These are phyloP conservation scores for Dendrolimus punctatus DNA, from an alignment of 1,140 invertebrate genomes.

Conservation along the genomic window DNA sequence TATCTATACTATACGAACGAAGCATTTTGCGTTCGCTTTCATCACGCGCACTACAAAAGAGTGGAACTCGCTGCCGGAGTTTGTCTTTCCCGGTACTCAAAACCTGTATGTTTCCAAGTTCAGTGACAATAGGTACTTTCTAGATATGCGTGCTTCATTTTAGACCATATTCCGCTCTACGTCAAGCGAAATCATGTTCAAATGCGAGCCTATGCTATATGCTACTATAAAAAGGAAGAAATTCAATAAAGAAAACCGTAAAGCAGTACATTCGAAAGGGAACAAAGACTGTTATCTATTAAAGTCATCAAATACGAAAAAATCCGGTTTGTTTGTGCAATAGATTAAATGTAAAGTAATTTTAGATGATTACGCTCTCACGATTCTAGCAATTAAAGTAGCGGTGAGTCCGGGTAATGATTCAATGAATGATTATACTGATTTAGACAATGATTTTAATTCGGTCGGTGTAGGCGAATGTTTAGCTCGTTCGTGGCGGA, in stretches of 20 bases:
- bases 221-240: not conserved
- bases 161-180: no score
- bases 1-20: no score
- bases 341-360: conserved; percentile 25
- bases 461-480: not conserved
- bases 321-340: conserved; percentile 26
- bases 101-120: no score
- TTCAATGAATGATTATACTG: conserved; percentile 25
- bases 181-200: not conserved
- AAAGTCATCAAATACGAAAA: conserved; percentile 23
- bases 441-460: not conserved
- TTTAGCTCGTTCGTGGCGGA: no score
- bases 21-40: no score
- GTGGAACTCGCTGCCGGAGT: no score
- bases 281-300: conserved; percentile 27
- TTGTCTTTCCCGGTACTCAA: no score
- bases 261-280: conserved; percentile 1
- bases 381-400: conserved; percentile 24
- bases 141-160: no score
- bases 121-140: no score
- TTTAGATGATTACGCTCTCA: conserved; percentile 26
- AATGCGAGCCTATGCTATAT: not conserved
- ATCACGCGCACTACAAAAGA: no score
- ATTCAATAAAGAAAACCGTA: not conserved
- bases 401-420: conserved; percentile 25